Evolutionary conservation across 2,797 vertebrate genomes (phyloP).

Genomic region (Acanthopagrus latus): DNA sequence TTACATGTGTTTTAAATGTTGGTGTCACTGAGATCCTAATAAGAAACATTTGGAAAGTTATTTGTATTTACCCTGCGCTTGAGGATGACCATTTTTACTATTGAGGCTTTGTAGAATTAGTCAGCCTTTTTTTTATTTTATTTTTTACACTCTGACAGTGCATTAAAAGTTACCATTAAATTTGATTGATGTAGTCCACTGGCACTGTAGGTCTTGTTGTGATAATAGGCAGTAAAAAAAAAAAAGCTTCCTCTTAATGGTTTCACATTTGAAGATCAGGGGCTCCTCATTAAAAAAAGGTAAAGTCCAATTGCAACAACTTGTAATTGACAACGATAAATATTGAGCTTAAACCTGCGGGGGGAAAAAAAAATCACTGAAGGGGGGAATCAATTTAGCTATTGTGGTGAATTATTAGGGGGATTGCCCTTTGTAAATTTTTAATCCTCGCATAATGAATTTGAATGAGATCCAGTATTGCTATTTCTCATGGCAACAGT

Average conservation of each 20-base stretch:
- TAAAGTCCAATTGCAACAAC: slow-evolving; percentile 21
- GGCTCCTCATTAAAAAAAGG: slow-evolving; percentile 21
- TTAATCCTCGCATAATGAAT: slow-evolving; percentile 45
- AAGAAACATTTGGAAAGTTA: background rate
- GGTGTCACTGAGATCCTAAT: slow-evolving; percentile 10
- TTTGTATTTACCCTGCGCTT: slow-evolving; percentile 7
- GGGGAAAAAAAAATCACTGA: slow-evolving; percentile 27
- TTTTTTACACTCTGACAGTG: slow-evolving; percentile 15
- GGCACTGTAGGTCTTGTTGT: slow-evolving; percentile 20
- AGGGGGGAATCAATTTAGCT: slow-evolving; percentile 17
- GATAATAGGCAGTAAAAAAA: slow-evolving; percentile 31
- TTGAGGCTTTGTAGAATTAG: slow-evolving; percentile 5
- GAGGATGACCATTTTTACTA: background rate
- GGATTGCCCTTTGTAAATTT: slow-evolving; percentile 46
- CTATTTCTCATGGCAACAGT: background rate
- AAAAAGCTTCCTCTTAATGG: slow-evolving; percentile 19
- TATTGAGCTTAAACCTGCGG: slow-evolving; percentile 36
- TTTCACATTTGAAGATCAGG: slow-evolving; percentile 36
- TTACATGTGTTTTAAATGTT: slow-evolving; percentile 37
- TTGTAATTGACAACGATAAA: slow-evolving; percentile 7
- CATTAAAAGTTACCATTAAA: slow-evolving; percentile 16
- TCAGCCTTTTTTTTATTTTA: slow-evolving; percentile 32
- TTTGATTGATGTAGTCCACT: slow-evolving; percentile 15
- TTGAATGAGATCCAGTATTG: slow-evolving; percentile 28
- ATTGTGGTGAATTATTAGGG: slow-evolving; percentile 32